Evolutionary conservation across 2,113 vertebrate genomes (phyloP), one percentile per base, ranked within the genome.

Genomic region (Lophura nycthemera): DNA sequence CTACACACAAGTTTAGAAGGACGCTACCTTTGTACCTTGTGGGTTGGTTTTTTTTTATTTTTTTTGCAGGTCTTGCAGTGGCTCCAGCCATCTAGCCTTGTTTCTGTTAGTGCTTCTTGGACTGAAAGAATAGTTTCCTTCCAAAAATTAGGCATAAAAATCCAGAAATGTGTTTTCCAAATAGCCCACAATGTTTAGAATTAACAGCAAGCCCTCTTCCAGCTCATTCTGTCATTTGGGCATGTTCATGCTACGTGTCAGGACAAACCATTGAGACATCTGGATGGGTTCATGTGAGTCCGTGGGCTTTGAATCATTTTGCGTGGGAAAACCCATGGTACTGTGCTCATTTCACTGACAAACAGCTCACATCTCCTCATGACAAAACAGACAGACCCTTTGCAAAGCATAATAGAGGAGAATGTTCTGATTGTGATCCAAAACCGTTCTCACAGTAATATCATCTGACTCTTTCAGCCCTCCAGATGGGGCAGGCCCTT

Each of bases 251-350:
- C 77, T 78, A 69, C 21, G 3, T 83, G 84, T 88, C 61, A 25
- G 52, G 32, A 4, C 52, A 47, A 10, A 13, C 82, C 17, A 8
- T 3, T 38, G 67, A 75, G 84, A 74, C 82, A 45, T 91, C 72
- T 95, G 91, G 45, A 4, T 1, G 73, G 69, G 89, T 86, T 89
- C 89, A 78, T 38, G 56, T 57, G 85, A 92, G 88, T 95, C 88
- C 13, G 1, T 40, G 89, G 89, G 78, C 2, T 88, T 83, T 38
- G 79, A 61, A 81, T 78, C 38, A 11, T 19, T 38, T 45, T 67
- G 34, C 1, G 5, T 88, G 87, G 94, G 89, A 95, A 91, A 65
- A 48, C 88, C 95, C 76, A 22, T 42, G 4, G 54, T 15, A 8
- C 50, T 32, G 75, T n/a, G 64, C 89, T 80, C 29, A 2, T 86